Evolutionary conservation across 2,797 vertebrate genomes (phyloP), one percentile per base, ranked within the genome.

Genomic region (Argya squamiceps): DNA sequence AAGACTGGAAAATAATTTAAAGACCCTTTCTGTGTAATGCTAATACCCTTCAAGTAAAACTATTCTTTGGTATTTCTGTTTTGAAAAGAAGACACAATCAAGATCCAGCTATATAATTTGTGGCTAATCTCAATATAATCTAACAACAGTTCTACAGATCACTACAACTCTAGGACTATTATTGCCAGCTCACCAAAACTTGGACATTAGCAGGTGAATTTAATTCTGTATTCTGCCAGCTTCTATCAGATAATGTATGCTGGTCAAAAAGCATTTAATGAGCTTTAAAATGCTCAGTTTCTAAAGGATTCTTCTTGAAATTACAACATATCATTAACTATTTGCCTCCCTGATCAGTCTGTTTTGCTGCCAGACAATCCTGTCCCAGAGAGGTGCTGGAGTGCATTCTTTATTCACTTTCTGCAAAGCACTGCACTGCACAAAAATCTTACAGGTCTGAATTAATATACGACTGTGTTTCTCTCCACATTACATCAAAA

Each of bases 81-180:
- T 64, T 68, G 80, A 93, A 94, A 12, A 5, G 70, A 82, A 93
- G 78, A 92, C 30, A 63, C 30, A 88, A 69, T 60, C 55, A 90
- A 90, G 15, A 44, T 87, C 16, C 55, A 93, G 41, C 36, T 81
- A 68, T 36, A 41, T 52, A 47, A 95, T 90, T 88, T 78, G 29
- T 46, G 46, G 29, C 37, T 88, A 69, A 96, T 89, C 59, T 94
- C 55, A 79, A 29, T 59, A 73, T 75, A 91, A 69, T 37, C 55
- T 63, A 87, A 76, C 2, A 3, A 47, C 6, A 92, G 32, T 52
- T 86, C 49, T 55, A 55, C 17, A 69, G 58, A 27, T 89, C 91
- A 89, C 74, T 88, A 58, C 27, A 74, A 9, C 36, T 79, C 27
- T 20, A 79, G 43, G 49, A 80, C 39, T 80, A 63, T 59, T 43